These are phyloP conservation scores for Hypotaenidia okinawae DNA, from an alignment of 2,797 vertebrate species.

Conservation along the genomic window DNA sequence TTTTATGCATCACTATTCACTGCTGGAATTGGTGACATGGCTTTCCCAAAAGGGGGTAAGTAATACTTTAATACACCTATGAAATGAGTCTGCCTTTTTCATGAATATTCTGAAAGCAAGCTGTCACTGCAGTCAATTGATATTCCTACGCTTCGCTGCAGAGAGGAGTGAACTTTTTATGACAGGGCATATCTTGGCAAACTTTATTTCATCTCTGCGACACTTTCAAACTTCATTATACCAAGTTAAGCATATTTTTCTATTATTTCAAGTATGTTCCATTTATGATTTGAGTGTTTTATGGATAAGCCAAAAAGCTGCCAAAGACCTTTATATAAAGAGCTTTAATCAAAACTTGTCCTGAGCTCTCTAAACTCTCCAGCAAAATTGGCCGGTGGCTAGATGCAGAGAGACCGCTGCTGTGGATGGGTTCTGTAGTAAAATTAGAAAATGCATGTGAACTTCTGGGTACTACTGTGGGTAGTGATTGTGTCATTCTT, in stretches of 20 bases:
- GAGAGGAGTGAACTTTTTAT: conserved; percentile 74
- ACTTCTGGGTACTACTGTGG: neutral
- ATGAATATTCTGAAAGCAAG: conserved; percentile 96
- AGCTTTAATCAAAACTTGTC: conserved; percentile 44
- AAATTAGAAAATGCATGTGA: conserved; percentile 26
- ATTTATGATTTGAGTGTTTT: conserved; percentile 43
- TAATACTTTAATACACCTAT: conserved; percentile 96
- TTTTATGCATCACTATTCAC: conserved; percentile 92
- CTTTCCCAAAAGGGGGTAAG: conserved; percentile 90
- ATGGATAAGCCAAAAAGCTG: conserved; percentile 56
- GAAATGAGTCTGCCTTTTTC: conserved; percentile 91
- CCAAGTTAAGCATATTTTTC: conserved; percentile 64
- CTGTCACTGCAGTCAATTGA: conserved; percentile 92
- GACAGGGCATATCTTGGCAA: conserved; percentile 73
- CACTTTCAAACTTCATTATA: conserved; percentile 65
- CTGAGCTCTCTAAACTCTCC: neutral
- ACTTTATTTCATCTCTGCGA: conserved; percentile 77
- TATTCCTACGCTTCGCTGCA: conserved; percentile 83
- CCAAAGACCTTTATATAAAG: neutral
- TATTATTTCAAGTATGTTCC: conserved; percentile 74
- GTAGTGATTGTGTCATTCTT: neutral
- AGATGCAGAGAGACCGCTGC: neutral
- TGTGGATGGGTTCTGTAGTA: neutral
- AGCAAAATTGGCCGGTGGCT: neutral
- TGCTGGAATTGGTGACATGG: conserved; percentile 85